Base-by-base conservation (phyloP, 2,797 vertebrate genomes). In the Propithecus deckenii region DNA sequence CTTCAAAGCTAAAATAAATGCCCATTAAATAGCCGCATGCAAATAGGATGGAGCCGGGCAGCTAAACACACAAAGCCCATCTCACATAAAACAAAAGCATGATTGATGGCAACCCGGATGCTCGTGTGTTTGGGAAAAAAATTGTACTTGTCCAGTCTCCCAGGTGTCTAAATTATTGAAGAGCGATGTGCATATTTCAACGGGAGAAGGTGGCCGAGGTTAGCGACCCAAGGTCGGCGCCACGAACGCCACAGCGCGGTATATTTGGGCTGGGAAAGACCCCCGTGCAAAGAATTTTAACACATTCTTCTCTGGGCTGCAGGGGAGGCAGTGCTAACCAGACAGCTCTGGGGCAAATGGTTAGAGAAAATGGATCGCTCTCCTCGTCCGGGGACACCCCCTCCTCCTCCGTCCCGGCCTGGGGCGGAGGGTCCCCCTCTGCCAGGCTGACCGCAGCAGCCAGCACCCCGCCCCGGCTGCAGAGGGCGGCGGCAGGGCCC, bases 1-100 rank as follows among this genome's bases (percentile, higher is more conserved):
- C 96, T 95, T 97, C 96, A 95, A 98, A 96, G 95, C 95, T 95
- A 20, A 96, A 95, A 96, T 95, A 97, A 98, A 93, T 46, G 65
- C 35, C 59, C 97, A 89, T 97, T 93, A 75, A 94, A 90, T 50
- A 97, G 95, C 30, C 92, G 1, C 38, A 95, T 93, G 95, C 83
- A 97, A 96, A 96, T 18, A 71, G 94, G 43, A 85, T 63, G 48
- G 95, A 83, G 93, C 69, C 1, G 38, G 91, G 86, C 93, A 87
- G 94, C 95, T 89, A 96, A 97, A 95, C 95, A 97, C 97, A 97
- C 97, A 98, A 90, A 97, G 96, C 59, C 87, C 63, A 48, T 86
- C 96, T 95, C 90, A 88, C 75, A 86, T 38, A 88, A 96, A 97
- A 93, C 98, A 96, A 97, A 96, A 97, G 89, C 95, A 65, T 83